Base-by-base conservation (phyloP, 1,140 invertebrate species). In the Oreohelix idahoensis region DNA sequence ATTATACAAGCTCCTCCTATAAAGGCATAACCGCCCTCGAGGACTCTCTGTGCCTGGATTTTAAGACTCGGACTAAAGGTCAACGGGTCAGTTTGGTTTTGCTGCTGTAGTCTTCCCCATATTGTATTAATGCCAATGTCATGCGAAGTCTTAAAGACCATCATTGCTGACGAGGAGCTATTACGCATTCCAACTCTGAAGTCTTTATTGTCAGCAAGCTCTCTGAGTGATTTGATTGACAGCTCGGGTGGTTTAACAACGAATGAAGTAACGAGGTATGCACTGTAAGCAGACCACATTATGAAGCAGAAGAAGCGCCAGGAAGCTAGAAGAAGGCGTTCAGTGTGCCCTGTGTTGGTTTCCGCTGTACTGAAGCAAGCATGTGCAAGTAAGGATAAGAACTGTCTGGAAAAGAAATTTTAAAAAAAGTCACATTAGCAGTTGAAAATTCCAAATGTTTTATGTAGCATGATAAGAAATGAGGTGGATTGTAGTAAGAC, bases 231-330 rank as follows among this genome's bases (percentile, higher is more conserved):
- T 23, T 29, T 45, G 39, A 75, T 75, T 11, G n/a, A 29, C 38
- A 75, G n/a, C 35, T 75, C 73, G 5, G 17, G 38, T 26, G 73
- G 36, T 26, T 75, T 42, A n/a, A 75, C 42, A 4, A 32, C 35
- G 42, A 42, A 75, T 13, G 38, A 32, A 29, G 73, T 75, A 4
- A 75, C 73, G 8, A 75, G 42, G 73, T 75, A 75, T 11, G 73
- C 73, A 26, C 35, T 39, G 73, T 75, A 75, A 15, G 73, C 73
- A 11, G 73, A 75, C 17, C 38, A 13, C 8, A 75, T 17, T 15
- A 75, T 75, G 73, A 75, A 75, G 11, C 73, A 75, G 42, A 75
- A 75, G 10, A 75, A 2, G n/a, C 8, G 11, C 73, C 73, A 75
- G 17, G 73, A 75, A 32, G 73, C 39, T 49, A 17, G 39, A 10